Conservation (phyloP, 2,888 invertebrate species). For the Lymantria dispar region DNA sequence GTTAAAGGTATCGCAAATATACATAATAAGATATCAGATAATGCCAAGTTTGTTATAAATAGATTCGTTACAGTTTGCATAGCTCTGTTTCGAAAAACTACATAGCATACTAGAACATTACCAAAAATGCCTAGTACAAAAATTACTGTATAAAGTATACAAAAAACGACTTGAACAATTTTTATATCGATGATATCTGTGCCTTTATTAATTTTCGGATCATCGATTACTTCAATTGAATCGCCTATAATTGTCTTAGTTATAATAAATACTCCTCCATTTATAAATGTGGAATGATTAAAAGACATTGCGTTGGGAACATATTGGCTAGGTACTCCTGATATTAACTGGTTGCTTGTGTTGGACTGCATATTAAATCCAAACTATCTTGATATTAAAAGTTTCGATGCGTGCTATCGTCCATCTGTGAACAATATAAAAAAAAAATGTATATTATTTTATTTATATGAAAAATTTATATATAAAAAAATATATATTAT, state of each 20-base stretch:
- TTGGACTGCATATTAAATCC: slow-evolving; percentile 48
- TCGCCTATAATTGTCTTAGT: slow-evolving; percentile 72
- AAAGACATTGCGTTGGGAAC: slow-evolving; percentile 59
- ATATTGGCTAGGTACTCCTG: slow-evolving; percentile 44
- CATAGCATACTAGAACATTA: slow-evolving; percentile 92
- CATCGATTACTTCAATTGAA: slow-evolving; percentile 67
- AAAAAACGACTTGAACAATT: slow-evolving; percentile 88
- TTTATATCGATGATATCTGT: slow-evolving; percentile 85
- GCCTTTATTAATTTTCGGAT: slow-evolving; percentile 66
- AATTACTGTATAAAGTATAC: slow-evolving; percentile 88
- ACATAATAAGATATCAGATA: slow-evolving; percentile 93
- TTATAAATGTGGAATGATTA: slow-evolving; percentile 55
- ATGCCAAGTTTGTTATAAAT: slow-evolving; percentile 94
- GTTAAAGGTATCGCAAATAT: slow-evolving; percentile 94
- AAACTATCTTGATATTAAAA: slow-evolving; percentile 16
- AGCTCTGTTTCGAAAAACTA: slow-evolving; percentile 90
- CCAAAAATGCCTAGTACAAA: slow-evolving; percentile 92
- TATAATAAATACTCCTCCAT: slow-evolving; percentile 64
- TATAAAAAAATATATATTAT: too few relatives aligned
- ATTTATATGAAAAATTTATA: too few relatives aligned
- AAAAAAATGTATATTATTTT: not conserved
- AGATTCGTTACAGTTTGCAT: slow-evolving; percentile 97
- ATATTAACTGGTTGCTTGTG: slow-evolving; percentile 40
- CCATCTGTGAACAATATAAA: slow-evolving; percentile 62
- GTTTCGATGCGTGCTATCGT: slow-evolving; percentile 35